Conservation (phyloP, 2,113 vertebrate genomes). For the Clarias magur region DNA sequence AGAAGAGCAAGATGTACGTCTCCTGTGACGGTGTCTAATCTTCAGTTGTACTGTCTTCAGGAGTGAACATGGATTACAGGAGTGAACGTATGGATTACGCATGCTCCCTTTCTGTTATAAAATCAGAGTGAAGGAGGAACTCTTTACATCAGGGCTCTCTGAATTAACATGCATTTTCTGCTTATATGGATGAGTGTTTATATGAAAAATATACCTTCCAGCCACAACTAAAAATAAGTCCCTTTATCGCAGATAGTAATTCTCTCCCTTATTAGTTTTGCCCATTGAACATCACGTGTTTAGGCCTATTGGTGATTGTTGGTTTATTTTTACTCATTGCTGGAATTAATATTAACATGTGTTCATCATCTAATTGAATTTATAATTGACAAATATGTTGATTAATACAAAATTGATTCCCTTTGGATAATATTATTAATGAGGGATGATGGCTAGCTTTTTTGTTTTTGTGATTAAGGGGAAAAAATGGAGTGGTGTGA, state of each 20-base stretch:
- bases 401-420: neutral
- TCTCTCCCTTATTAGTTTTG: neutral
- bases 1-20: constrained; percentile 74
- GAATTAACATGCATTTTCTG: neutral
- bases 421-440: neutral
- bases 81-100: neutral
- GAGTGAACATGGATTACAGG: neutral
- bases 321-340: neutral
- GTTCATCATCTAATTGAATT: neutral
- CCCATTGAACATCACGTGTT: neutral
- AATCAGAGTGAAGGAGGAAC: neutral
- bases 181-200: neutral
- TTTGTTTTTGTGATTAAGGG: neutral
- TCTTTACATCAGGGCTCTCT: neutral
- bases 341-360: neutral
- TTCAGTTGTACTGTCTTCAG: neutral
- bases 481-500: neutral
- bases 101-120: too few species aligned
- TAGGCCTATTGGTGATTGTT: neutral
- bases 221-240: neutral
- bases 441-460: neutral
- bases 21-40: constrained; percentile 61
- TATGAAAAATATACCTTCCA: neutral
- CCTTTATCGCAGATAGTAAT: neutral
- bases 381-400: neutral